Evolutionary conservation across 2,888 invertebrate genomes (phyloP).

Genomic region (Ochropacha duplaris): DNA sequence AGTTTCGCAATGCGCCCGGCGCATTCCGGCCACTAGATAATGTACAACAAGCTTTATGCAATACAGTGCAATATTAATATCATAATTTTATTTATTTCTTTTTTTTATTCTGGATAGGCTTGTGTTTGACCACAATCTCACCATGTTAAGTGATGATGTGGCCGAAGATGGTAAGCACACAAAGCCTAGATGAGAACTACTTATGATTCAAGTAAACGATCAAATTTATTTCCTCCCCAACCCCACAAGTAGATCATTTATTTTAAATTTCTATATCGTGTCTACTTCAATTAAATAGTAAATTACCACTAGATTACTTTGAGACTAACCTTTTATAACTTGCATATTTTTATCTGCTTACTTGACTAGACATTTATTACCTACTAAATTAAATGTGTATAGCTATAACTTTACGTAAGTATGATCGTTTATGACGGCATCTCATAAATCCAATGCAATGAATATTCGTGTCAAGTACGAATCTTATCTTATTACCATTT

Average conservation of each 20-base stretch:
- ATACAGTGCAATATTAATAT: neutral
- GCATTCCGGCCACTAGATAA: conserved; percentile 29
- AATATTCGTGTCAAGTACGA: conserved; percentile 52
- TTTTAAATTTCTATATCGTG: neutral
- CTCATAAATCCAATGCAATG: conserved; percentile 30
- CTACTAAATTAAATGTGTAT: neutral
- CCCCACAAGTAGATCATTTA: too few relatives aligned
- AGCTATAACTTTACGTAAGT: conserved; percentile 5
- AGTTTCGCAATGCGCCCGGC: conserved; percentile 28
- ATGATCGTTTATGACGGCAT: conserved; percentile 19
- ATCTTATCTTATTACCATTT: conserved; percentile 47
- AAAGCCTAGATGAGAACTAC: too few relatives aligned
- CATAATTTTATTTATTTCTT: too few relatives aligned
- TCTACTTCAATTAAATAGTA: neutral
- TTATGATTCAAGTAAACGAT: neutral
- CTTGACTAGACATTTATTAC: neutral
- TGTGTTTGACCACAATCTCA: too few relatives aligned
- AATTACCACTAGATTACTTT: too few relatives aligned
- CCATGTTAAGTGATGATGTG: too few relatives aligned
- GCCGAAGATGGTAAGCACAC: too few relatives aligned
- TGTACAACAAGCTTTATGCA: neutral
- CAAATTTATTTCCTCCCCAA: too few relatives aligned
- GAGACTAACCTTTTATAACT: neutral
- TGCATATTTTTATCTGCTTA: neutral
- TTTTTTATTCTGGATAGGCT: too few relatives aligned